These are phyloP conservation scores for Gallinago paraguaiae DNA, from an alignment of 2,113 vertebrate species.

Conservation along the genomic window DNA sequence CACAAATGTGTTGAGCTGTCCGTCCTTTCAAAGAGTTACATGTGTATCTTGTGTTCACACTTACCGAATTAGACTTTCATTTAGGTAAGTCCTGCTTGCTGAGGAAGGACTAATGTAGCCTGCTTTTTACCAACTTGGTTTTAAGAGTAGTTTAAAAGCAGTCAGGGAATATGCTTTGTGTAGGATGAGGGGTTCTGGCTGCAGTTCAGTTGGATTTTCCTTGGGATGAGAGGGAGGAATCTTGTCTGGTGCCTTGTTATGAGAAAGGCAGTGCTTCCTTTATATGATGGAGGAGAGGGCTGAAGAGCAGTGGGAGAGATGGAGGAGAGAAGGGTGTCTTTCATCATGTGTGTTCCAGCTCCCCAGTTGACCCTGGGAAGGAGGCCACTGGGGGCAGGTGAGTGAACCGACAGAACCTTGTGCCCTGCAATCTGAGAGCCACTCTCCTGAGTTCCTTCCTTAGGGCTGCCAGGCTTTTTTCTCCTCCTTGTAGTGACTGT, in stretches of 20 bases:
- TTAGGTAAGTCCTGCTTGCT: rapidly evolving
- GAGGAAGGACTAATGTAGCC: not conserved
- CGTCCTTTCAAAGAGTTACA: not conserved
- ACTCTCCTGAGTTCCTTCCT: not conserved
- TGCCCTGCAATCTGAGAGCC: not conserved
- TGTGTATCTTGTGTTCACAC: not conserved
- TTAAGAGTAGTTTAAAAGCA: not conserved
- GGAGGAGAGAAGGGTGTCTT: not conserved
- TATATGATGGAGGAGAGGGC: not conserved
- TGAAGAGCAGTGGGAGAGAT: not conserved
- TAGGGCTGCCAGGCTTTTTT: not conserved
- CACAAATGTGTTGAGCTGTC: not conserved
- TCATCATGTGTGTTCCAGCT: rapidly evolving
- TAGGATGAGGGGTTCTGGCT: not conserved
- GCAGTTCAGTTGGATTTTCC: not conserved
- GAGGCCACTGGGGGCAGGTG: not conserved
- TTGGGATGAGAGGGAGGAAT: not conserved
- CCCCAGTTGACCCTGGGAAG: not conserved
- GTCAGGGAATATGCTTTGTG: rapidly evolving
- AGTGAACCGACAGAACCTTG: not conserved
- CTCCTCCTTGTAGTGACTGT: not conserved
- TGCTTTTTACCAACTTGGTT: not conserved
- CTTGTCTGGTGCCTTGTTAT: not conserved
- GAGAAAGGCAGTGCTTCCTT: not conserved
- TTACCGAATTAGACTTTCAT: not conserved